A percentile compares a stretch with the other conserved stretches of the same genome.
Conservation (phyloP, 2,113 vertebrate genomes). For the Natator depressus region DNA sequence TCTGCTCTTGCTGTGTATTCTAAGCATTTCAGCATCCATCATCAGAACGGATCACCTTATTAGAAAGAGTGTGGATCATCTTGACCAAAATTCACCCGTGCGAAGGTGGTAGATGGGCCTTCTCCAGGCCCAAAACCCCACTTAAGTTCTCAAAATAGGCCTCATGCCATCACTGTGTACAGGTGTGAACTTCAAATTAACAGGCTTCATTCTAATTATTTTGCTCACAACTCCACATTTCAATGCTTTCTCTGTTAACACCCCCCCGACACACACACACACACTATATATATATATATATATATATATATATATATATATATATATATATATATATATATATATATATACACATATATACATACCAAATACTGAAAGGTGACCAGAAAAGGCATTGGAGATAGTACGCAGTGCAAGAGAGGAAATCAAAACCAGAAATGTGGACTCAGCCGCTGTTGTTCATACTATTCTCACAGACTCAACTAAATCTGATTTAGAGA, state of each 20-base stretch:
- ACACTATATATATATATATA: no score
- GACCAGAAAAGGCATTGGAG: conserved; percentile 3
- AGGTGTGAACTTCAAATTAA: not conserved
- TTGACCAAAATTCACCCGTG: fast-evolving
- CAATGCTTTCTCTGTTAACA: not conserved
- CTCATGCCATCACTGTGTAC: not conserved
- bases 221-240: not conserved
- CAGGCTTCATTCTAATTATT: not conserved
- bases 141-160: not conserved
- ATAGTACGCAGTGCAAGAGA: conserved; percentile 12
- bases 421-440: conserved; percentile 70
- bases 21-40: not conserved
- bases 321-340: no score
- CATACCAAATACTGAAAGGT: conserved; percentile 9
- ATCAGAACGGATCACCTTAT: not conserved
- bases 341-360: no score
- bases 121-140: not conserved
- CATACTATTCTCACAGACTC: conserved; percentile 28
- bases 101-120: not conserved
- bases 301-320: no score
- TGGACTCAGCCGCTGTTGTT: conserved; percentile 13
- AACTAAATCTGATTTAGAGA: conserved; percentile 20
- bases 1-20: not conserved
- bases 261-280: not conserved
- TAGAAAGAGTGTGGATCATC: not conserved